These are phyloP conservation scores for Homarus americanus DNA, from an alignment of 1,140 invertebrate genomes.

Conservation along the genomic window DNA sequence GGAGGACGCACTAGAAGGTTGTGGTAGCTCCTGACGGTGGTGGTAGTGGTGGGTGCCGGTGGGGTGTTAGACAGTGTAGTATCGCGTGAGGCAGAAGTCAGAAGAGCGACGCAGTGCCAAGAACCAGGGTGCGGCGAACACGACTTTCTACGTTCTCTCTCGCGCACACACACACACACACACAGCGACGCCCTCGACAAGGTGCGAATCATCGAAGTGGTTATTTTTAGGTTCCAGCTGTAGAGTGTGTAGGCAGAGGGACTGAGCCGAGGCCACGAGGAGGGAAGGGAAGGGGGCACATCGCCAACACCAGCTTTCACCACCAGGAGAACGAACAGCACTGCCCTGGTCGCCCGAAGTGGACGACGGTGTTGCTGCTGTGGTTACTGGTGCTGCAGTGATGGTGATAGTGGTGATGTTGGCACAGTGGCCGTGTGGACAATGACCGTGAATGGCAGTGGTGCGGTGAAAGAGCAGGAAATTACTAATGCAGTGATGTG, in stretches of 20 bases:
- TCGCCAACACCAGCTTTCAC: no score
- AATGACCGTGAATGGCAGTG: no score
- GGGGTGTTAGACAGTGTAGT: no score
- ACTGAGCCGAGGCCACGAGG: not conserved
- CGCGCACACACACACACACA: not conserved
- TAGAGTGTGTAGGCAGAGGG: not conserved
- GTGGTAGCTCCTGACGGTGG: not conserved
- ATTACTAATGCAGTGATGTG: not conserved
- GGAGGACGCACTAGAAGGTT: not conserved
- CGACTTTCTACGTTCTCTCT: not conserved
- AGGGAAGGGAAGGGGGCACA: no score
- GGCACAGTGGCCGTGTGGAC: no score
- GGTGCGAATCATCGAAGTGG: not conserved
- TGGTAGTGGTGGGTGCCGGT: not conserved
- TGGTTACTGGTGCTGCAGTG: no score
- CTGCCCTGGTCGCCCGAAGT: no score
- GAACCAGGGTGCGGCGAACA: not conserved
- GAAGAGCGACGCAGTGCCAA: not conserved
- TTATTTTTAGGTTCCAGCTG: not conserved
- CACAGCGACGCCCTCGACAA: not conserved
- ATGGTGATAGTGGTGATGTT: no score
- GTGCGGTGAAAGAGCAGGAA: not conserved
- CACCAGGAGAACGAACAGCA: no score
- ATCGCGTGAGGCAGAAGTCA: no score
- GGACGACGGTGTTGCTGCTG: no score